Base-by-base conservation (phyloP, 2,113 vertebrate species). In the Lophura nycthemera region DNA sequence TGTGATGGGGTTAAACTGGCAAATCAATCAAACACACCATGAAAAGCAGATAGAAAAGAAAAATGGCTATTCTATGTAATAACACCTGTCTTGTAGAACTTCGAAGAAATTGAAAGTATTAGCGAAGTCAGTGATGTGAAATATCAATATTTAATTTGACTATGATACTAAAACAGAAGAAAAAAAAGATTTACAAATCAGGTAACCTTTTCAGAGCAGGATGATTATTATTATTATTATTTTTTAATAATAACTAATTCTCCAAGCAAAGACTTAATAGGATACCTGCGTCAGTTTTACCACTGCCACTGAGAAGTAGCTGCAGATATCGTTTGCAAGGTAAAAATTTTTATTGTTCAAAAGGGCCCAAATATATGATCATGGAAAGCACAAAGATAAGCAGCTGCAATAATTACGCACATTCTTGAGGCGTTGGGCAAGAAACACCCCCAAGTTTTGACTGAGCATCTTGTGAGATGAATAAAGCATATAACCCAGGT, bases 11-110 rank as follows among this genome's bases (percentile, higher is more conserved):
- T 94, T 89, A 75, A 90, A 67, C 43, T 40, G 57, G 45, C 32
- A 94, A 76, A 87, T 92, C 94, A 94, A 94, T 93, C 81, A 92
- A 87, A 75, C 30, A 70, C n/a, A 34, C 38, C 25, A 40, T 24
- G 91, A 93, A 91, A 89, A 89, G 81, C 48, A 45, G 78, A 73
- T 2, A 70, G 71, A 87, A 78, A 45, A 84, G 70, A 90, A 84
- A 88, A 90, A 93, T 59, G 48, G 42, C 67, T 83, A 22, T 92
- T 91, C 67, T 63, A n/a, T 86, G 45, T 67, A 96, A 88, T 92
- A 95, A 59, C 64, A 83, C 54, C 92, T 95, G 90, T 86, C 95
- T 92, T 71, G n/a, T 40, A 66, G 54, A 76, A 38, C 42, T 60
- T 1, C 70, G 71, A 66, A 91, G 88, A 91, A 86, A 83, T 22